Conservation (phyloP, 64 coral and sea anemone genomes). For the Anthopleura sola region DNA sequence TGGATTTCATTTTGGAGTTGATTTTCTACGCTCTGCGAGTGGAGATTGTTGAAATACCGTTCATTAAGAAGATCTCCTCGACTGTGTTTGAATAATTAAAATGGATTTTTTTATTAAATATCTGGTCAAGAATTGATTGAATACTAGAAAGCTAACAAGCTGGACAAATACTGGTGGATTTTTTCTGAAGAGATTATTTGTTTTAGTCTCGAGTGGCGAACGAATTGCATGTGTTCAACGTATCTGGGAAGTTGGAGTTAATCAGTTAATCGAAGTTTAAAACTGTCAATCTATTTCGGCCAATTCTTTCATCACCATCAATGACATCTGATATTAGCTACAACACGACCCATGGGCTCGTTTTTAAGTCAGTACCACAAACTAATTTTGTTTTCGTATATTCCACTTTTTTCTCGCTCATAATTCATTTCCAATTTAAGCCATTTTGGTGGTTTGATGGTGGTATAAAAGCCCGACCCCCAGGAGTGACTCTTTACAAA, state of each 20-base stretch:
- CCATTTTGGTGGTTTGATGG: background rate
- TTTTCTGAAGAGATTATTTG: background rate
- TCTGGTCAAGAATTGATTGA: background rate
- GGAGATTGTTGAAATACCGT: background rate
- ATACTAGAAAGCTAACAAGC: constrained; percentile 3
- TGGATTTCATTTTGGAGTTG: background rate
- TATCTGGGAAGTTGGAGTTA: background rate
- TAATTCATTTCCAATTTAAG: background rate
- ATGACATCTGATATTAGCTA: background rate
- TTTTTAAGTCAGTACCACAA: background rate
- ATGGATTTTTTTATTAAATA: background rate
- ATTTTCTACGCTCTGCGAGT: background rate
- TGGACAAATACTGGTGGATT: background rate
- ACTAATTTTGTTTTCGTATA: background rate
- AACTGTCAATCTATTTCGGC: background rate
- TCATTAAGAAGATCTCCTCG: background rate
- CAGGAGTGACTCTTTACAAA: background rate
- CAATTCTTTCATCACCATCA: background rate
- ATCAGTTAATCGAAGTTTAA: background rate
- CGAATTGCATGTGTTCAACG: background rate
- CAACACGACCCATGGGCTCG: background rate
- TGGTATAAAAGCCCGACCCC: background rate
- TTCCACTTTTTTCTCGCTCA: background rate
- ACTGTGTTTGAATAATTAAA: background rate
- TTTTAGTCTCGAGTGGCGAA: background rate